Base-by-base conservation (phyloP, 2,888 invertebrate species). In the Aquatica leii region DNA sequence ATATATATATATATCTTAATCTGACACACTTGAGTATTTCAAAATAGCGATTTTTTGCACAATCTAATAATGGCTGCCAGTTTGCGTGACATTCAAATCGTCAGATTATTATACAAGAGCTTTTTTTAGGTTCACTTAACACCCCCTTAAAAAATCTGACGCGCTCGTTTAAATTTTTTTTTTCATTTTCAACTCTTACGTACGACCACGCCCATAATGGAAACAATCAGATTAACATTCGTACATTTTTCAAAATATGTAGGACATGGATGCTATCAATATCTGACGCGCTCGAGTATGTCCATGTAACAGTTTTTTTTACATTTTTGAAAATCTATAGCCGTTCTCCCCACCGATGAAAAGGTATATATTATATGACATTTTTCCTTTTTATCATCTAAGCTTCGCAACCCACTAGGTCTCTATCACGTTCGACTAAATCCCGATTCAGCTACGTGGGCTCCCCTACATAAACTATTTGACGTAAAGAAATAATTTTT, bases 1-100 rank as follows among this genome's bases (percentile, higher is more conserved):
- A n/a, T n/a, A n/a, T n/a, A n/a, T n/a, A n/a, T n/a, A n/a, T 66
- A 46, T 67, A 55, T 61, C 46, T 52, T 68, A 68, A 68, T 68
- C 68, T 68, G 66, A 68, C 66, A 57, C 64, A 63, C 68, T 68
- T 59, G 68, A 68, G 67, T 65, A 61, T 67, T 65, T 65, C 65
- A 54, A 48, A 52, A 46, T 35, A 24, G 41, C 56, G 55, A 60
- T 53, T 56, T 68, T 68, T 57, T 65, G 54, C 60, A 61, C 61
- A 57, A 54, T 50, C 37, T 53, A 65, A 69, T 59, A 66, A 57
- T 24, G 24, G 4, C 24, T 6, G 2, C 24, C 62, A 31, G 60
- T 53, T 56, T 24, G 24, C 24, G 4, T 6, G 2, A 40, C 62
- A 31, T 64, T 53, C 59, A 60, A 69, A 68, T 65, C 62, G 57